A percentile compares a stretch with the other conserved stretches of the same genome.
Evolutionary conservation across 2,113 vertebrate genomes (phyloP).

Genomic region (Microtus montanus): DNA sequence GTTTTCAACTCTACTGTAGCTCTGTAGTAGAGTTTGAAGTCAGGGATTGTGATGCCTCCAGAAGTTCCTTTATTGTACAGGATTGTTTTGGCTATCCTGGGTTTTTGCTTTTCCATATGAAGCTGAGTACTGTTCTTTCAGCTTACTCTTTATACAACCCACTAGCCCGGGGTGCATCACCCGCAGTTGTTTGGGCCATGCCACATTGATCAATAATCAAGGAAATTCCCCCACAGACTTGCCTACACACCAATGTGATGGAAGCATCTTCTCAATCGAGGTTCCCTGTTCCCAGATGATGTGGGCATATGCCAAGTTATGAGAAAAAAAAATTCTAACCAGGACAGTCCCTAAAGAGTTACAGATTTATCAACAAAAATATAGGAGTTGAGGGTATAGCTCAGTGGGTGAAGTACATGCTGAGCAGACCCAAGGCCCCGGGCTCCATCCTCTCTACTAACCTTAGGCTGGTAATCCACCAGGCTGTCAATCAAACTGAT

Average conservation of each 20-base stretch:
- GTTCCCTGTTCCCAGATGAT: background rate
- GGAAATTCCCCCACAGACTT: background rate
- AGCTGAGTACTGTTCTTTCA: no score
- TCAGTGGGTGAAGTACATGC: background rate
- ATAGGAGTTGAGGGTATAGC: background rate
- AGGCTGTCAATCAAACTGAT: background rate
- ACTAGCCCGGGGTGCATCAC: background rate
- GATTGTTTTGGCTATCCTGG: no score
- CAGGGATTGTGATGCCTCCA: no score
- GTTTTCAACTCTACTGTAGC: no score
- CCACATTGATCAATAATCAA: background rate
- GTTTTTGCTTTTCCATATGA: no score
- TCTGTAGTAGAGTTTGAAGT: no score
- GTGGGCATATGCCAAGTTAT: background rate
- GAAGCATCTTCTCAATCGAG: background rate
- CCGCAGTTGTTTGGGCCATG: background rate
- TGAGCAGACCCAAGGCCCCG: background rate
- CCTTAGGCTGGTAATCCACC: background rate
- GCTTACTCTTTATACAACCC: background rate
- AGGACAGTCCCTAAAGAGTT: background rate
- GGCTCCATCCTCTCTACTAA: background rate
- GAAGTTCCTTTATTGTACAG: no score
- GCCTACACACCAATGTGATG: background rate
- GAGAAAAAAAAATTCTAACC: background rate
- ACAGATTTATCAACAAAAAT: background rate